Conservation (phyloP, 2,888 invertebrate species). For the Spodoptera littoralis region DNA sequence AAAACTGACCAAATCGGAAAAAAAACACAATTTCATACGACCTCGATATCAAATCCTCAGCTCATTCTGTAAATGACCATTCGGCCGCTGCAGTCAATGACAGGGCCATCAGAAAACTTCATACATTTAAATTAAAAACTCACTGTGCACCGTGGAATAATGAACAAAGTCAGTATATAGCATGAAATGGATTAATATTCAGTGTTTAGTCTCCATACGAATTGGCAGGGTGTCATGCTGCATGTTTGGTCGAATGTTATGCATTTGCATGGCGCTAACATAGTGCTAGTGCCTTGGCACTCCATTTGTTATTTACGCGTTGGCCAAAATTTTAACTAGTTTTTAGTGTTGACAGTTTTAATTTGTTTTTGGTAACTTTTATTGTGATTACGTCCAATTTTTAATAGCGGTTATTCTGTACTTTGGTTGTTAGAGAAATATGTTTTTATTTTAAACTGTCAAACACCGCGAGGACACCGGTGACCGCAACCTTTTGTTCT, state of each 20-base stretch:
- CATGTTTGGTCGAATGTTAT: not conserved
- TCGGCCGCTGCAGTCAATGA: too few relatives aligned
- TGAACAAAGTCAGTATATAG: conserved; percentile 62
- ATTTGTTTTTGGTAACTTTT: not conserved
- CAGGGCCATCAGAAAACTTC: conserved; percentile 4
- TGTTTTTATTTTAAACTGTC: too few relatives aligned
- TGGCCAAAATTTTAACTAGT: not conserved
- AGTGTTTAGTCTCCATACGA: conserved; percentile 41
- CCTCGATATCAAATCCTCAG: too few relatives aligned
- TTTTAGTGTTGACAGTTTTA: not conserved
- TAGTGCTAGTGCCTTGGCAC: not conserved
- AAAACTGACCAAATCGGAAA: too few relatives aligned
- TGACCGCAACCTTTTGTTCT: too few relatives aligned
- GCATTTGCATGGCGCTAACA: conserved; percentile 5
- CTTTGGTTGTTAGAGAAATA: too few relatives aligned
- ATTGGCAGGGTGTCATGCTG: conserved; percentile 21
- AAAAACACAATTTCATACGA: too few relatives aligned
- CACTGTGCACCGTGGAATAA: conserved; percentile 54
- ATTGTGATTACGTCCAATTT: too few relatives aligned
- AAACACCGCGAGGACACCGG: too few relatives aligned
- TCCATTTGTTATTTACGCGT: not conserved
- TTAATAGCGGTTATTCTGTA: too few relatives aligned
- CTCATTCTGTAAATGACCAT: too few relatives aligned
- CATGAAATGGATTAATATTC: conserved; percentile 63
- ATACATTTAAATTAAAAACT: conserved; percentile 69